Evolutionary conservation across 2,113 vertebrate genomes (phyloP).

Genomic region (Ciconia stormi): DNA sequence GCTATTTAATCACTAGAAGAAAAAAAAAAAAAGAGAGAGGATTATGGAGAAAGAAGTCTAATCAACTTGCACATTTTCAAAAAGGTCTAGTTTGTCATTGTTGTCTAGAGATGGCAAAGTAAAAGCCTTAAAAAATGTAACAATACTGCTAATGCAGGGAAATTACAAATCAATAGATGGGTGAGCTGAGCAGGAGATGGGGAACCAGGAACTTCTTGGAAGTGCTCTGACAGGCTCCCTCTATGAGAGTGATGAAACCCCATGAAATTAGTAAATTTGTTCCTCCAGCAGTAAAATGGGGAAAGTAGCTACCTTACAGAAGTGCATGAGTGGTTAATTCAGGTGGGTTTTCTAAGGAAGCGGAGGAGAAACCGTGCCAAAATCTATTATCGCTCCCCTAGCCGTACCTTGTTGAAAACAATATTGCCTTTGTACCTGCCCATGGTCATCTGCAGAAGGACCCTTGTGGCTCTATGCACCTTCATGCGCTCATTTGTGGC

Average conservation of each 20-base stretch:
- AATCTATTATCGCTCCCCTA: background rate
- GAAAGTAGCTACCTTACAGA: background rate
- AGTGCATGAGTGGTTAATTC: background rate
- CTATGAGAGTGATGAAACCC: background rate
- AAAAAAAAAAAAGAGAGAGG: accelerated
- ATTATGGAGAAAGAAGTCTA: background rate
- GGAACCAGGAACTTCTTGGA: background rate
- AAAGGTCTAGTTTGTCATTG: background rate
- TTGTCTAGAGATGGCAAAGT: background rate
- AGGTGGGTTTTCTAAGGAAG: background rate
- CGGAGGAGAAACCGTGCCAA: background rate
- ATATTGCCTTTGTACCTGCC: background rate
- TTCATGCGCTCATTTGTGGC: background rate
- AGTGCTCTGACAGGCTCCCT: background rate
- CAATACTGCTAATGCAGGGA: background rate
- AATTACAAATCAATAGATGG: background rate
- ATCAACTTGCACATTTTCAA: background rate
- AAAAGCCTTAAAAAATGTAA: background rate
- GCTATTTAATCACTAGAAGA: background rate
- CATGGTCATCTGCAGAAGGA: background rate
- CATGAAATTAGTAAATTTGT: background rate
- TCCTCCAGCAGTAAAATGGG: background rate
- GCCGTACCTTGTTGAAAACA: background rate
- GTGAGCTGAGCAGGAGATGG: background rate
- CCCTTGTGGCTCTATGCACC: background rate